Evolutionary conservation across 2,888 invertebrate genomes (phyloP).

Genomic region (Spatulosminthurus flaviceps): DNA sequence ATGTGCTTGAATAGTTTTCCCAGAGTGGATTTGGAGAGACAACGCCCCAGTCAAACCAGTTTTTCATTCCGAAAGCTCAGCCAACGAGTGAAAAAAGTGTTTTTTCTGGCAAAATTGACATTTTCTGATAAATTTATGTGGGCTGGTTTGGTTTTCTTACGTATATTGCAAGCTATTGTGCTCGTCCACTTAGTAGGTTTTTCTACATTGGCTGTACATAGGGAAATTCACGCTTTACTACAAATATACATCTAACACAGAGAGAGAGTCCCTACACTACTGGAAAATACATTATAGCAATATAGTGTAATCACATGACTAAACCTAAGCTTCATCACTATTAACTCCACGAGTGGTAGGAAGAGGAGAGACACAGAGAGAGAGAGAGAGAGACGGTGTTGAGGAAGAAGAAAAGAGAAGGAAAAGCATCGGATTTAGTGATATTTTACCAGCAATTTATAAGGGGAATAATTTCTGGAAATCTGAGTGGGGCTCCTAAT

Average conservation of each 20-base stretch:
- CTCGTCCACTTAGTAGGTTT: constrained; percentile 30
- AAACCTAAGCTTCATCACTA: constrained; percentile 27
- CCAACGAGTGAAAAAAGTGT: constrained; percentile 57
- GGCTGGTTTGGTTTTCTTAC: constrained; percentile 45
- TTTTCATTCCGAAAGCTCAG: constrained; percentile 51
- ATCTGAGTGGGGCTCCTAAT: constrained; percentile 44
- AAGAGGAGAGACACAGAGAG: neutral
- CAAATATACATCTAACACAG: neutral
- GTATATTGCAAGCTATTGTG: constrained; percentile 44
- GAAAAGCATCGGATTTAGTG: constrained; percentile 42
- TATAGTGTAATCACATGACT: neutral
- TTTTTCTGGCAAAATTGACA: constrained; percentile 63
- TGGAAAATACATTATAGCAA: neutral
- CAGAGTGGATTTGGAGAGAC: constrained; percentile 54
- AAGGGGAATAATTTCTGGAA: constrained; percentile 47
- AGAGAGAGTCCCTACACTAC: neutral
- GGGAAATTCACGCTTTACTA: constrained; percentile 32
- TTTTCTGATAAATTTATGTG: constrained; percentile 64
- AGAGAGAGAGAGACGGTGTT: constrained; percentile 20
- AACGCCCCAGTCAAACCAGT: constrained; percentile 64
- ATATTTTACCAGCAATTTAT: constrained; percentile 47
- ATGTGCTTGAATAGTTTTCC: constrained; percentile 50
- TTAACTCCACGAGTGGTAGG: constrained; percentile 19
- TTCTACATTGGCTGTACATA: neutral
- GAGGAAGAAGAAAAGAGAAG: constrained; percentile 32